Base-by-base conservation (phyloP, 2,113 vertebrate genomes). In the Erinaceus europaeus region DNA sequence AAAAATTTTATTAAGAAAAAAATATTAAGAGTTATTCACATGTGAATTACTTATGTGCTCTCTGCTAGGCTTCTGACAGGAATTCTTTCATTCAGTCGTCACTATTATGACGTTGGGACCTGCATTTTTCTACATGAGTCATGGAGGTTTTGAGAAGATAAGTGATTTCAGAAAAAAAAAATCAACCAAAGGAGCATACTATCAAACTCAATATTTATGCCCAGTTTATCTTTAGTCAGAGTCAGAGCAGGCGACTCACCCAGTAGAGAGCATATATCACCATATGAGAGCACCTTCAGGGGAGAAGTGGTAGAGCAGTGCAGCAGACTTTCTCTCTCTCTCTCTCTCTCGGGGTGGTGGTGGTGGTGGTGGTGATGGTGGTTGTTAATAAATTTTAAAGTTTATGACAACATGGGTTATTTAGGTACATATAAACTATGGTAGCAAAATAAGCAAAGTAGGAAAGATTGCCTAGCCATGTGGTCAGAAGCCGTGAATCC, bases 21-120 rank as follows among this genome's bases (percentile, higher is more conserved):
- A n/a, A n/a, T n/a, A n/a, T 57, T 5, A 9, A 50, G 10, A 57
- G 23, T 23, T 14, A 4, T 23, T 61, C 27, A 11, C 1, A 1
- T 27, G 27, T 15, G 25, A 6, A 59, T 10, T 17, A 20, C 25
- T 13, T 11, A 5, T 14, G 29, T 34, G 12, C 13, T n/a, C 17
- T 62, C 29, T 14, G 55, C 50, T 62, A 18, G 32, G 44, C 6
- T 25, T 36, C 38, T 48, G 32, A 13, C 2, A 6, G 9, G 1
- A 0, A 3, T 42, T 32, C 11, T 62, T 3, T 38, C 13, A 0
- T 3, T 13, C 57, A 29, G 34, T 38, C 29, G 1, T 27, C 15
- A 3, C 50, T 20, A 17, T 13, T 42, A 11, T 46, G 55, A 34
- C 42, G 34, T 1, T 50, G 23, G 3, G 10, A 29, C 10, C n/a